Evolutionary conservation across 2,797 vertebrate genomes (phyloP).

Genomic region (Poecile montanus): DNA sequence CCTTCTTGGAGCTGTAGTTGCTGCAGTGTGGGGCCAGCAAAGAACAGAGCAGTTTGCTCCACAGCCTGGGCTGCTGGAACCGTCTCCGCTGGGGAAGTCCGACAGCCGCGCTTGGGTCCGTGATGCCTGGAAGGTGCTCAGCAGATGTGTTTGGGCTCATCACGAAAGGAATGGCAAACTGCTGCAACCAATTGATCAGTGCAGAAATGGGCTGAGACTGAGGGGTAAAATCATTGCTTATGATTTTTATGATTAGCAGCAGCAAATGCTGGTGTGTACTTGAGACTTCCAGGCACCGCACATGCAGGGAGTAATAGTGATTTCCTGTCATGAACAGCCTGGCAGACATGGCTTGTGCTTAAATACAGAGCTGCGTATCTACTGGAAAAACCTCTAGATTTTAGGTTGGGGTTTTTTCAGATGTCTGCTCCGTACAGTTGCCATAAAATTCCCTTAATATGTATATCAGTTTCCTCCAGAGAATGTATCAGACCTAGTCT

Average conservation of each 20-base stretch:
- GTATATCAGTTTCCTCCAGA: background rate
- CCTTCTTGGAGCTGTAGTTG: accelerated
- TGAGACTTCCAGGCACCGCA: background rate
- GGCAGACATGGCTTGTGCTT: background rate
- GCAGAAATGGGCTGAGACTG: background rate
- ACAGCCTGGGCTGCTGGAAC: background rate
- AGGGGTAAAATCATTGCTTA: background rate
- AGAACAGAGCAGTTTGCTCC: background rate
- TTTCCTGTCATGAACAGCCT: background rate
- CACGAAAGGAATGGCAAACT: background rate
- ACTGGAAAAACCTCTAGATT: background rate
- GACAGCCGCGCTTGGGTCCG: accelerated
- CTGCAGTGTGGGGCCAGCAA: background rate
- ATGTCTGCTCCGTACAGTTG: background rate
- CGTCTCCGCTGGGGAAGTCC: accelerated
- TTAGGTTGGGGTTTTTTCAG: background rate
- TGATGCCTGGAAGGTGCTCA: accelerated
- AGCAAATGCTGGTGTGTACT: background rate
- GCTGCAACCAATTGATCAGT: background rate
- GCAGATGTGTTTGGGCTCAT: background rate
- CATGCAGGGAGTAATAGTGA: background rate
- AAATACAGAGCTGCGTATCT: background rate
- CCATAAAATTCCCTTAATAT: background rate
- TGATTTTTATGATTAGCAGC: background rate
- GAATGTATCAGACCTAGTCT: background rate